These are phyloP conservation scores for Tolypeutes matacus DNA, from an alignment of 2,797 vertebrate species.

Conservation along the genomic window DNA sequence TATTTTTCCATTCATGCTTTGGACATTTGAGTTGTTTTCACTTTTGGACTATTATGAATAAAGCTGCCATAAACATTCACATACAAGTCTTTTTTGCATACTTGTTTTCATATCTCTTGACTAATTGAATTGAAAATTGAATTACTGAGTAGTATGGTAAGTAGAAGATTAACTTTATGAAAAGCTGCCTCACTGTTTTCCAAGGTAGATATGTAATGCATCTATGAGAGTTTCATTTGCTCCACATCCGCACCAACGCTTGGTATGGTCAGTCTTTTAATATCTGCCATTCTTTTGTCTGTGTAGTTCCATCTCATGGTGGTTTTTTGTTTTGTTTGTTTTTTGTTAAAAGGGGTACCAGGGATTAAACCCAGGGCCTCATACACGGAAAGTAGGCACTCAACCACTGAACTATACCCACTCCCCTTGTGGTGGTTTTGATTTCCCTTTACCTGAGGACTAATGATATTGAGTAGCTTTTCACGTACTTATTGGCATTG, in stretches of 20 bases:
- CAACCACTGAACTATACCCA: too few species aligned
- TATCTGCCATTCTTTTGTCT: not conserved
- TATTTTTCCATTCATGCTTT: too few species aligned
- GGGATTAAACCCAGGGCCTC: too few species aligned
- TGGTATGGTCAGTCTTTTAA: not conserved
- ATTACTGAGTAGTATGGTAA: not conserved
- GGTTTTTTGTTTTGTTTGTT: not conserved
- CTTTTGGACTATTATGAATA: not conserved
- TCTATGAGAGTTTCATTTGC: not conserved
- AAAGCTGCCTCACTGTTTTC: slow-evolving; percentile 7
- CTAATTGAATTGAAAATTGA: too few species aligned
- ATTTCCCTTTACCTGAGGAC: not conserved
- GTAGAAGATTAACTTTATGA: not conserved
- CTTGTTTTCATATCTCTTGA: not conserved
- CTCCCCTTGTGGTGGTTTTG: not conserved
- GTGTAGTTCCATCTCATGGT: not conserved
- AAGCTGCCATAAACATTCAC: not conserved
- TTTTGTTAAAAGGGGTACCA: too few species aligned
- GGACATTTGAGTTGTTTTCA: too few species aligned
- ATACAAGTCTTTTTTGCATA: not conserved
- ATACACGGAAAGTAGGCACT: too few species aligned
- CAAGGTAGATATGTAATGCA: not conserved
- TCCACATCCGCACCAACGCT: not conserved
- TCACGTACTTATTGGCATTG: not conserved
- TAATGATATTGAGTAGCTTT: not conserved